Evolutionary conservation across 1,140 invertebrate species (phyloP).

Genomic region (Heliconius hermathena): DNA sequence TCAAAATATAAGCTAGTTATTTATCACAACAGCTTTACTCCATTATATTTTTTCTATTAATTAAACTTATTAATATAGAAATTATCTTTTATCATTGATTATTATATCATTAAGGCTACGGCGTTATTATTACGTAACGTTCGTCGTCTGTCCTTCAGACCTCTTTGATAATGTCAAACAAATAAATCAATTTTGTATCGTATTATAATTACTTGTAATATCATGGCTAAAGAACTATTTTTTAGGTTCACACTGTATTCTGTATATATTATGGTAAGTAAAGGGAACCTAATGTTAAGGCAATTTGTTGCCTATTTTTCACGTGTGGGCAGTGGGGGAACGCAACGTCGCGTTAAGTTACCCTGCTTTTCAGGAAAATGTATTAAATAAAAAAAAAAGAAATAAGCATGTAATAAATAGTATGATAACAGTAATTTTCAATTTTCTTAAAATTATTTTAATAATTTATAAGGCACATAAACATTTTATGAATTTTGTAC

Average conservation of each 20-base stretch:
- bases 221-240: too few relatives aligned
- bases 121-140: not conserved
- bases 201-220: not conserved
- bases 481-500: not conserved
- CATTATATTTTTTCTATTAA: not conserved
- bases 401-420: too few relatives aligned
- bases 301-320: too few relatives aligned
- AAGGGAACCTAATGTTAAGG: too few relatives aligned
- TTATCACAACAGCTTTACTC: not conserved
- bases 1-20: not conserved
- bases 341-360: too few relatives aligned
- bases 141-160: not conserved
- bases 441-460: not conserved
- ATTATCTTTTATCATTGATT: slow-evolving; percentile 1
- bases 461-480: not conserved
- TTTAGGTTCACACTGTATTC: too few relatives aligned
- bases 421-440: not conserved
- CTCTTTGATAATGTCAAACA: slow-evolving; percentile 2
- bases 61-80: not conserved
- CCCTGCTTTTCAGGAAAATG: too few relatives aligned
- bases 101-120: not conserved
- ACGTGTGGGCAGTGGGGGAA: too few relatives aligned
- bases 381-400: too few relatives aligned
- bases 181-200: not conserved
- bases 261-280: too few relatives aligned